Evolutionary conservation across 2,113 vertebrate genomes (phyloP).

Genomic region (Crotalus helleri): DNA sequence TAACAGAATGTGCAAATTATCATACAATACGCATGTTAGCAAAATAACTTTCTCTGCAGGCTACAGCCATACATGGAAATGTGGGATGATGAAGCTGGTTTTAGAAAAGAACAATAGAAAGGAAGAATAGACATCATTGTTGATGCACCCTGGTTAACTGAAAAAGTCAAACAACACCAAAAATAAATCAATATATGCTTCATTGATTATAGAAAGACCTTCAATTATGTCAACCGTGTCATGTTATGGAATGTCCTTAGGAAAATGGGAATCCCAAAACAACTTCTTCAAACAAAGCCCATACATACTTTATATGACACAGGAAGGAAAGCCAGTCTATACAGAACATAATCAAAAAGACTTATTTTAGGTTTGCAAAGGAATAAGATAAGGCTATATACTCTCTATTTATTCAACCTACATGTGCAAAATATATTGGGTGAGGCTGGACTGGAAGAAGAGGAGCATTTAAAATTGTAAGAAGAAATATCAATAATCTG

Average conservation of each 20-base stretch:
- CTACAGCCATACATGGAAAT: not conserved
- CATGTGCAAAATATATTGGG: not conserved
- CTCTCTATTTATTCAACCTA: not conserved
- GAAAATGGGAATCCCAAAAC: not conserved
- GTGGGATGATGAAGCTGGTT: not conserved
- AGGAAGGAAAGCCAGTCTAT: not conserved
- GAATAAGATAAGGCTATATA: not conserved
- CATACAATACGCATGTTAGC: not conserved
- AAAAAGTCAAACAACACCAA: not conserved
- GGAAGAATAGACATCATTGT: not conserved
- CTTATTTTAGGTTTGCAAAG: not conserved
- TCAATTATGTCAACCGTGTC: not conserved
- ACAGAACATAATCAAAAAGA: not conserved
- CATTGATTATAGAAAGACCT: not conserved
- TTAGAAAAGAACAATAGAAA: not conserved
- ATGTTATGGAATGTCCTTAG: not conserved
- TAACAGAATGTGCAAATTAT: not conserved
- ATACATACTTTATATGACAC: not conserved
- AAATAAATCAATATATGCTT: not conserved
- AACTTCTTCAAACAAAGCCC: not conserved
- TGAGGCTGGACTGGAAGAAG: not conserved
- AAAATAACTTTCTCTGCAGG: not conserved
- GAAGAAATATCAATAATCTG: not conserved
- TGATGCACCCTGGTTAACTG: not conserved
- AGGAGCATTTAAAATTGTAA: not conserved